Percentiles rank a stretch among this genome's conserved stretches.
These are phyloP conservation scores for Malacosoma neustria DNA, from an alignment of 2,888 invertebrate species.

Conservation along the genomic window DNA sequence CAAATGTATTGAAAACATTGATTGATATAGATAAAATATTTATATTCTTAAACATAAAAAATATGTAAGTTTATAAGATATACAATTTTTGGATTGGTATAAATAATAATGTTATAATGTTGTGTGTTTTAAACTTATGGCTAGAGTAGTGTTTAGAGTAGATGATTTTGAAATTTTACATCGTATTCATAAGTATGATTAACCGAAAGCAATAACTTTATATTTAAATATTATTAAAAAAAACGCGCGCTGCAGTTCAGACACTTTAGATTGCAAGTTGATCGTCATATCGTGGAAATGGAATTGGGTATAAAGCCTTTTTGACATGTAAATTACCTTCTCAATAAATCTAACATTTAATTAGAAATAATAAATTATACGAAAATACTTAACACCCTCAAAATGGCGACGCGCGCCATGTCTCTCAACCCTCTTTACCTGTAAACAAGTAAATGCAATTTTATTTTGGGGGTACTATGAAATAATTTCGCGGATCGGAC, in stretches of 20 bases:
- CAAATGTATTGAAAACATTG: conserved; percentile 47
- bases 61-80: conserved; percentile 51
- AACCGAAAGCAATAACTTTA: conserved; percentile 69
- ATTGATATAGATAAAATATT: conserved; percentile 26
- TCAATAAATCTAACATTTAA: no score
- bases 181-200: conserved; percentile 55
- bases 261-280: not conserved
- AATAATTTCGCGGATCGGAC: no score
- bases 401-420: no score
- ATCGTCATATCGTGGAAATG: not conserved
- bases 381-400: no score
- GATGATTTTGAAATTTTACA: conserved; percentile 70
- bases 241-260: conserved; percentile 54
- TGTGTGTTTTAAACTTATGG: conserved; percentile 69
- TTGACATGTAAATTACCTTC: not conserved
- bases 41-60: conserved; percentile 43
- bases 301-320: not conserved
- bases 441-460: no score
- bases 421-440: no score
- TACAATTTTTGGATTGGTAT: conserved; percentile 69
- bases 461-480: no score
- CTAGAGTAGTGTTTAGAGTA: conserved; percentile 71
- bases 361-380: no score
- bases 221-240: conserved; percentile 26
- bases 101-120: conserved; percentile 62